phyloP scores from a whole-genome alignment of 2,888 invertebrate species.

The Lycophotia porphyrea region DNA sequence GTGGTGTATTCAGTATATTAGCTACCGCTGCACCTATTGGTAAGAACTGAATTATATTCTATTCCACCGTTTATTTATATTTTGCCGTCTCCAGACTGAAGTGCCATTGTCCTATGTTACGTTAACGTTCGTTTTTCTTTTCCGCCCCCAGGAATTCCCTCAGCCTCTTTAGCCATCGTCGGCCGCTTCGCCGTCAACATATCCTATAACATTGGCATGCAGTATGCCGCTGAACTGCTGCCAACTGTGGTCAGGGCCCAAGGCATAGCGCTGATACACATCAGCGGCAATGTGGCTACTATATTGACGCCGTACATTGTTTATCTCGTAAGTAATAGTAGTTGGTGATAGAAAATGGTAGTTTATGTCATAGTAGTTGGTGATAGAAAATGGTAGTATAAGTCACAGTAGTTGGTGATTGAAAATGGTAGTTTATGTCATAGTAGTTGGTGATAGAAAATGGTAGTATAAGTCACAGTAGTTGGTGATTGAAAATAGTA shows the following conservation, averaged over 20 bases:
- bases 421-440: no score
- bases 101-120: no score
- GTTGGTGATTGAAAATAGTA: no score
- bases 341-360: no score
- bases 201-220: constrained; percentile 96
- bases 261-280: constrained; percentile 95
- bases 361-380: no score
- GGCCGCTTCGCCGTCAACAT: constrained; percentile 96
- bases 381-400: no score
- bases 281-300: constrained; percentile 95
- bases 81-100: no score
- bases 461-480: no score
- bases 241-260: constrained; percentile 96
- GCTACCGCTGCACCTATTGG: constrained; percentile 93
- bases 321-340: constrained; percentile 91
- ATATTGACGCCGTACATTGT: constrained; percentile 96
- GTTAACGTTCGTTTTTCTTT: no score
- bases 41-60: constrained; percentile 71
- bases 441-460: no score
- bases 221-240: constrained; percentile 96
- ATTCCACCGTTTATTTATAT: no score
- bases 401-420: no score
- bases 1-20: constrained; percentile 94
- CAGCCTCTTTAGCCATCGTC: constrained; percentile 94
- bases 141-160: constrained; percentile 90